A percentile compares a stretch with the other conserved stretches of the same genome.
Evolutionary conservation across 2,888 invertebrate genomes (phyloP).

Genomic region (Eucera pruinosa): DNA sequence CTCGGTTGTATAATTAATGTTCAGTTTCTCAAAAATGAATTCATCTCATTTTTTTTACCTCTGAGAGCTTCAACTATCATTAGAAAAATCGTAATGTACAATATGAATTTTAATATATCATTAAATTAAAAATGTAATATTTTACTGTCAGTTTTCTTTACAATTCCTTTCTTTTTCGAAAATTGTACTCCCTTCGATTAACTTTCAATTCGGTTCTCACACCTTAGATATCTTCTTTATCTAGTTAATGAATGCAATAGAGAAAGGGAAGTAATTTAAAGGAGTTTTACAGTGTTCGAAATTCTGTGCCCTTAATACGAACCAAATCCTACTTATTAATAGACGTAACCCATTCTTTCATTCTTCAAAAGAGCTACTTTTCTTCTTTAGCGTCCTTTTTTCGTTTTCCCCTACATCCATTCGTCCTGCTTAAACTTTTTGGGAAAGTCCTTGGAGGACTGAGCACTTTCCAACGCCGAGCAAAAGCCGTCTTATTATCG

Average conservation of each 20-base stretch:
- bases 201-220: neutral
- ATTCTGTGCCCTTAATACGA: neutral
- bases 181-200: neutral
- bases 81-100: too few species aligned
- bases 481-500: conserved; percentile 51
- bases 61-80: too few species aligned
- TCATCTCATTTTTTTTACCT: too few species aligned
- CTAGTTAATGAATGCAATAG: neutral
- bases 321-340: conserved; percentile 37
- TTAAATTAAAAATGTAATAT: too few species aligned
- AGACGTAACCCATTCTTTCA: conserved; percentile 33
- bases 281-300: conserved; percentile 10
- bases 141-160: too few species aligned
- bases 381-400: conserved; percentile 1
- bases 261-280: neutral
- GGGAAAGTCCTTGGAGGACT: conserved; percentile 36
- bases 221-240: neutral
- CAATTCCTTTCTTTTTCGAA: neutral
- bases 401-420: conserved; percentile 20
- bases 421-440: conserved; percentile 52
- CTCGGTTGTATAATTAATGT: too few species aligned
- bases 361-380: conserved; percentile 33
- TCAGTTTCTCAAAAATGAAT: too few species aligned
- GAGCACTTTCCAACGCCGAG: conserved; percentile 33
- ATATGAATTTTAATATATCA: too few species aligned